Evolutionary conservation across 1,140 invertebrate genomes (phyloP).

Genomic region (Drosophila kepulauana): DNA sequence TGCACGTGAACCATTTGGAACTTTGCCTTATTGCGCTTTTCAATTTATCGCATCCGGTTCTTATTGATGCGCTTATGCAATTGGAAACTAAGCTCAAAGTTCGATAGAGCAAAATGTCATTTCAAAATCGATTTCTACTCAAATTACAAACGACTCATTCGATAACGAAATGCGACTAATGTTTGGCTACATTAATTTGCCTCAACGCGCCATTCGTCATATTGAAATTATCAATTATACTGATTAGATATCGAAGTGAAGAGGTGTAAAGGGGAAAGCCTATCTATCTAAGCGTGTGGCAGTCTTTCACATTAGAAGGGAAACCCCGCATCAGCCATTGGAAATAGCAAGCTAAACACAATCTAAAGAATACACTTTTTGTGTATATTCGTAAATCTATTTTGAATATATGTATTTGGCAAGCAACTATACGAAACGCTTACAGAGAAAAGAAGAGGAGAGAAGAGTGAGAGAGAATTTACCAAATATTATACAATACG

Average conservation of each 20-base stretch:
- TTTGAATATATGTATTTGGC: conserved; percentile 45
- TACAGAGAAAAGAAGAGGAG: conserved; percentile 26
- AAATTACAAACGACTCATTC: conserved; percentile 45
- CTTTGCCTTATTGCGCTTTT: conserved; percentile 35
- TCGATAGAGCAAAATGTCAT: conserved; percentile 26
- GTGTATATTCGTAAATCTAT: conserved; percentile 1
- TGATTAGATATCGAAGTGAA: conserved; percentile 47
- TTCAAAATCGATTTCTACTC: conserved; percentile 28
- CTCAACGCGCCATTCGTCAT: neutral
- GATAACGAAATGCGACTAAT: conserved; percentile 41
- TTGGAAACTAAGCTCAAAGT: conserved; percentile 26
- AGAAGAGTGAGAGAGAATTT: conserved; percentile 27
- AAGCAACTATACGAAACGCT: conserved; percentile 48
- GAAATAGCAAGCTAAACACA: conserved; percentile 21
- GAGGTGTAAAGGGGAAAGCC: neutral
- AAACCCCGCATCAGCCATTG: conserved; percentile 13
- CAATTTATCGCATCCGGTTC: conserved; percentile 22
- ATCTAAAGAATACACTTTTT: neutral
- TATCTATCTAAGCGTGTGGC: conserved; percentile 9
- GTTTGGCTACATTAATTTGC: neutral
- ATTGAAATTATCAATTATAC: conserved; percentile 40
- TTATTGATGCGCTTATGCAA: conserved; percentile 29
- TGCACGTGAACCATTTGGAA: conserved; percentile 62
- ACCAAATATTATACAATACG: conserved; percentile 55
- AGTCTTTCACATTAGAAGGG: neutral